Evolutionary conservation across 1,140 invertebrate species (phyloP), one percentile per base, ranked within the genome.

Genomic region (Lasioglossum albipes): DNA sequence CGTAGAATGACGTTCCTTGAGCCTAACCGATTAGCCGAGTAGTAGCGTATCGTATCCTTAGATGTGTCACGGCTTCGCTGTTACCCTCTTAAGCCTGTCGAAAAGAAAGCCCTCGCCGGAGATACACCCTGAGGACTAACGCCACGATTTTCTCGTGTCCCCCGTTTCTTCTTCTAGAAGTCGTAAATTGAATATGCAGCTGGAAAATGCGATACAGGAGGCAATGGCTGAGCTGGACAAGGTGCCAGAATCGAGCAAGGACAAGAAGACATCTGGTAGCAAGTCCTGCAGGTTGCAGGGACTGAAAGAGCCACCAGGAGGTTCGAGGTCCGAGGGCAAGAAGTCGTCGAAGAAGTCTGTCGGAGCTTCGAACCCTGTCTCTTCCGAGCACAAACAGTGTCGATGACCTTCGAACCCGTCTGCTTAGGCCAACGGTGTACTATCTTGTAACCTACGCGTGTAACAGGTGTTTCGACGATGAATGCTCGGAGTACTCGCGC

Each of bases 131-230:
- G 61, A 70, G 45, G 80, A 82, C 70, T 87, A 86, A 84, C 78
- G 57, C 70, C 66, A 84, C 76, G 68, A 84, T 86, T 84, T 80
- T 86, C 67, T 83, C 62, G 80, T 85, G 88, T 76, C 68, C 72
- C 83, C 76, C 70, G 74, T 75, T 68, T 82, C 76, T 76, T 89
- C 75, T 88, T 88, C 75, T 86, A 97, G 97, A 95, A 97, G 97
- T 95, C 95, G 97, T 94, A 97, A 97, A 96, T 94, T 98, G 94
- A 97, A 97, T 94, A 95, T 95, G 86, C 95, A 97, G 90, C 93
- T 98, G 87, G 97, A 98, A 93, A 96, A 96, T 89, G 97, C 97
- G 65, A 98, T 98, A 90, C 97, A 98, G 94, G 97, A 98, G 94
- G 97, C 97, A 69, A 97, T 98, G 97, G 94, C 95, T 76, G 97